Conservation (phyloP, 2,113 vertebrate species). For the Phylloscopus whistleri region DNA sequence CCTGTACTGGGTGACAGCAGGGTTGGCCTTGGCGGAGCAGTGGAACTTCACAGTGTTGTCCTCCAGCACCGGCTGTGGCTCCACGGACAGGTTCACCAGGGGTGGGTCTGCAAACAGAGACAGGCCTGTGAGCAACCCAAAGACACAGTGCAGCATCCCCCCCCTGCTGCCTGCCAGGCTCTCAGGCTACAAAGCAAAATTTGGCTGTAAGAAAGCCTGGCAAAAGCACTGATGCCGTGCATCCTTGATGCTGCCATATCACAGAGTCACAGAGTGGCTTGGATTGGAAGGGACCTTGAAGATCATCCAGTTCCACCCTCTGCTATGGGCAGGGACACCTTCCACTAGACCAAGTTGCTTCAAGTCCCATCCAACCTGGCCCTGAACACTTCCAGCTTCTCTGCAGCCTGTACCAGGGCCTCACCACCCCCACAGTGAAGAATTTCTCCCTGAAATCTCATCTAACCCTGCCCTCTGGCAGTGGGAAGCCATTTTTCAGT, state of each 20-base stretch:
- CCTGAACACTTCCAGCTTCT: not conserved
- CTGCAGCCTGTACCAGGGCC: not conserved
- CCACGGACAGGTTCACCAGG: conserved; percentile 92
- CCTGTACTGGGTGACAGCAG: conserved; percentile 94
- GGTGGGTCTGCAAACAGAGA: conserved; percentile 83
- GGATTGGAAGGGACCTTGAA: not conserved
- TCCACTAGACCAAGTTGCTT: not conserved
- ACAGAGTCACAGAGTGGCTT: not conserved
- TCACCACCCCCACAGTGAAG: not conserved
- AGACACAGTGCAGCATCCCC: rapidly evolving
- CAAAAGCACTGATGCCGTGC: not conserved
- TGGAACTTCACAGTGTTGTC: conserved; percentile 93
- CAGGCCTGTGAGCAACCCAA: not conserved
- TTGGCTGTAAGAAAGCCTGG: rapidly evolving
- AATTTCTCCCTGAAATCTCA: not conserved
- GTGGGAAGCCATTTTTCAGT: not conserved
- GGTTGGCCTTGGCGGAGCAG: conserved; percentile 97
- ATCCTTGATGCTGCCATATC: not conserved
- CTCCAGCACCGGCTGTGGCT: conserved; percentile 92
- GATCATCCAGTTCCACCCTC: not conserved
- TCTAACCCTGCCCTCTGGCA: not conserved
- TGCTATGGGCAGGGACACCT: too few species aligned
- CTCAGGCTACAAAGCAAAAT: not conserved
- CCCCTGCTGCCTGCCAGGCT: not conserved
- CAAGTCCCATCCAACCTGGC: rapidly evolving